phyloP scores from a whole-genome alignment of 2,797 vertebrate genomes.

The Rhabdophis nuchalis region DNA sequence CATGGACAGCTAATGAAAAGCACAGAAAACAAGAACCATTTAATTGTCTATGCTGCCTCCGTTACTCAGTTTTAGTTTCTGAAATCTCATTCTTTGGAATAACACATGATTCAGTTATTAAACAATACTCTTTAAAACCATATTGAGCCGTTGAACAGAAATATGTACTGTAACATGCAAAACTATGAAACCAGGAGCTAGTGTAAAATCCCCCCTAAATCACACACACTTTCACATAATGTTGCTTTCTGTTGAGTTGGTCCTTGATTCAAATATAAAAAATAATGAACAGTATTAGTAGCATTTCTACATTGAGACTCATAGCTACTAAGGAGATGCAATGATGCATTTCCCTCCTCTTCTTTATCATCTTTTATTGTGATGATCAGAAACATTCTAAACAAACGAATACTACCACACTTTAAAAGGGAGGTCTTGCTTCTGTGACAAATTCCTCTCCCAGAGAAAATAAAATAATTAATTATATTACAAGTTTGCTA shows the following conservation, averaged over 20 bases:
- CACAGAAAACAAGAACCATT: conserved; percentile 11
- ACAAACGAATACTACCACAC: not conserved
- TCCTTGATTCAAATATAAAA: not conserved
- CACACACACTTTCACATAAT: not conserved
- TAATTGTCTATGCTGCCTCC: not conserved
- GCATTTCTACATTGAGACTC: not conserved
- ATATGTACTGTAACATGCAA: not conserved
- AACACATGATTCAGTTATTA: conserved; percentile 24
- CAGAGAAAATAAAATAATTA: too few relatives aligned
- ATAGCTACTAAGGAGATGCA: not conserved
- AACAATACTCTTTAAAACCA: conserved; percentile 30
- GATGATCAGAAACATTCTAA: not conserved
- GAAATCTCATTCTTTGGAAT: conserved; percentile 4
- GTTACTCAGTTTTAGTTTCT: not conserved
- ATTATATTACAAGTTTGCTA: not conserved
- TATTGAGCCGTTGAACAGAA: conserved; percentile 33
- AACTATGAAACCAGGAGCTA: conserved; percentile 24
- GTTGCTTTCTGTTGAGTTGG: not conserved
- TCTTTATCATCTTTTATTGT: not conserved
- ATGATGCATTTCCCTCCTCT: not conserved
- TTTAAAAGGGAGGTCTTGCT: not conserved
- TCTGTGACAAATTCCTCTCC: not conserved
- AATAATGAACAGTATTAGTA: not conserved
- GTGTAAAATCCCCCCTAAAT: not conserved
- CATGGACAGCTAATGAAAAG: conserved; percentile 17